phyloP scores from a whole-genome alignment of 1,140 invertebrate genomes.

The Harlomillsia oculata region DNA sequence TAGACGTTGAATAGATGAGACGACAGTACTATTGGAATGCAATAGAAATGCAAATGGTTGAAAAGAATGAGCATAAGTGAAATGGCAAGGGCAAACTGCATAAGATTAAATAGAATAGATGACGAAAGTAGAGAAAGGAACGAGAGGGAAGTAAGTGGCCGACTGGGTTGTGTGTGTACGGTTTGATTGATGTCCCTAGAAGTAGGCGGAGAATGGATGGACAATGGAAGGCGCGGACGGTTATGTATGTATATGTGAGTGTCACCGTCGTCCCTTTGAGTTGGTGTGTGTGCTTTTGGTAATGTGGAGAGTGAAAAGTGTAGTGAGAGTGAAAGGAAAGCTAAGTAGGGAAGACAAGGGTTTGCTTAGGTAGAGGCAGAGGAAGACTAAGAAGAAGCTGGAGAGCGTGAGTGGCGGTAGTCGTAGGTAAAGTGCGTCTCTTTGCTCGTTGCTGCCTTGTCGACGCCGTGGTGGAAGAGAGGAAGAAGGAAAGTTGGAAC shows the following conservation, averaged over 20 bases:
- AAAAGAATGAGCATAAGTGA: no score
- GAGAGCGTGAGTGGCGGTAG: conserved; percentile 21
- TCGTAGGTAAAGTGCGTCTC: conserved; percentile 2
- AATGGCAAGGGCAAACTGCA: no score
- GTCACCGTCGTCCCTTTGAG: no score
- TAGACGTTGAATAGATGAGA: neutral
- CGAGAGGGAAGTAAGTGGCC: no score
- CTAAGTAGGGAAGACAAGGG: neutral
- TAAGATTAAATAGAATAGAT: no score
- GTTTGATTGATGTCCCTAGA: no score
- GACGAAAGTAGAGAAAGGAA: no score
- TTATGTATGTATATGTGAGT: no score
- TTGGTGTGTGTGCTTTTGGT: conserved; percentile 7
- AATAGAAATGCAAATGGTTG: no score
- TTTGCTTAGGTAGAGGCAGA: neutral
- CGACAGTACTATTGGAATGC: neutral
- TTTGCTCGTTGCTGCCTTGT: conserved; percentile 6
- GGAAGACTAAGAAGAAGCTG: conserved; percentile 16
- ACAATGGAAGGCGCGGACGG: no score
- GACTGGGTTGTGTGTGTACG: no score
- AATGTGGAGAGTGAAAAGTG: conserved; percentile 25
- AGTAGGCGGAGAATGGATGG: no score
- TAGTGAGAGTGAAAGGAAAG: conserved; percentile 3
- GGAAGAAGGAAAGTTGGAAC: conserved; percentile 30
- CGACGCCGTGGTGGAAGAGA: conserved; percentile 32